Evolutionary conservation across 2,113 vertebrate species (phyloP).

Genomic region (Craseonycteris thonglongyai): DNA sequence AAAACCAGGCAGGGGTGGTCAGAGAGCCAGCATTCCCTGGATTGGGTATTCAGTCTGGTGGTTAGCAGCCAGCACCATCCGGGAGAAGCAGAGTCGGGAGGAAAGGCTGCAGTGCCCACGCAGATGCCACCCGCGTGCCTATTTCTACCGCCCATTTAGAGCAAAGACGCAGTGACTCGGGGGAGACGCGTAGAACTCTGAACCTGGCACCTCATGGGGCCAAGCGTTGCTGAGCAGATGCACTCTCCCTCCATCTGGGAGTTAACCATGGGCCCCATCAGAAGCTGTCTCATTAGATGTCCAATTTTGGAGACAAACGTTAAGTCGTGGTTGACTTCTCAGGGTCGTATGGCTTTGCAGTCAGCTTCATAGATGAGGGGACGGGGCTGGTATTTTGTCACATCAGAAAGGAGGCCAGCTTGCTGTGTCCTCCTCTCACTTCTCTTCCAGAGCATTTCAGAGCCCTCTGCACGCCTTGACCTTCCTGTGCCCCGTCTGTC

Average conservation of each 20-base stretch:
- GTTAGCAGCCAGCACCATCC: constrained; percentile 34
- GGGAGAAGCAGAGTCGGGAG: neutral
- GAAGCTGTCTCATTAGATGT: neutral
- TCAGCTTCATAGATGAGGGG: neutral
- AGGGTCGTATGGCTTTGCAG: neutral
- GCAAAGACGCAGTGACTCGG: neutral
- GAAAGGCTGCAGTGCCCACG: neutral
- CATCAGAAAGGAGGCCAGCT: neutral
- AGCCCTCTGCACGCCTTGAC: neutral
- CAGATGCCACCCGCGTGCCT: constrained; percentile 19
- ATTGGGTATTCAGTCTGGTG: constrained; percentile 53
- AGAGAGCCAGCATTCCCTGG: constrained; percentile 8
- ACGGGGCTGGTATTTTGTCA: neutral
- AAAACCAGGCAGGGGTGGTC: constrained; percentile 53
- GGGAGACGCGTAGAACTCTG: neutral
- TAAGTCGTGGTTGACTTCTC: neutral
- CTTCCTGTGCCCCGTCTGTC: neutral
- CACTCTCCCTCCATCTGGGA: neutral
- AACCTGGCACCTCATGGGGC: neutral
- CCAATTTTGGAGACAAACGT: neutral
- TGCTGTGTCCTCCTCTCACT: neutral
- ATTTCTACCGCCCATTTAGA: neutral
- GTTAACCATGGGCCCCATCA: neutral
- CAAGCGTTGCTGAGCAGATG: neutral
- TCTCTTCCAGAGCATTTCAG: neutral